A percentile compares a stretch with the other conserved stretches of the same genome.
These are phyloP conservation scores for Coecobrya sp. DNA, from an alignment of 2,888 invertebrate genomes.

Conservation along the genomic window DNA sequence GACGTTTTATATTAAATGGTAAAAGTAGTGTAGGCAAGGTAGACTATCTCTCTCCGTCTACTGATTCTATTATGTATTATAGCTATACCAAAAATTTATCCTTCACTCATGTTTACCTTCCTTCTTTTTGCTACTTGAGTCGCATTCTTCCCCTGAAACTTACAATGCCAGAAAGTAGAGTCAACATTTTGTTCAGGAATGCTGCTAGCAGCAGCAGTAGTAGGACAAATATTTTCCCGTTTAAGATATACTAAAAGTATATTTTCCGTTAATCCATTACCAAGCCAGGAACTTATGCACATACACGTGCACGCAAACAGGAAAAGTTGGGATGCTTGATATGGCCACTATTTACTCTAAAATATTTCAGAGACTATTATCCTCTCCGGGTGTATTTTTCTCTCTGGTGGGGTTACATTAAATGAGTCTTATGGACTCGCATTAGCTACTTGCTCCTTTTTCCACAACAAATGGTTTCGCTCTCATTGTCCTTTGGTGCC, in stretches of 20 bases:
- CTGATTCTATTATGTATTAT: neutral
- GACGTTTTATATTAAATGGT: neutral
- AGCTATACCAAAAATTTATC: neutral
- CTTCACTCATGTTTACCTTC: slow-evolving; percentile 22
- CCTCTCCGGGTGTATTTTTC: neutral
- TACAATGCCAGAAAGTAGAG: slow-evolving; percentile 10
- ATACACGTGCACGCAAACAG: neutral
- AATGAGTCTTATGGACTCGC: slow-evolving; percentile 7
- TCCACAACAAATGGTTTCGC: neutral
- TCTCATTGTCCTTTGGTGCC: neutral
- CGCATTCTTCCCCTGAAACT: slow-evolving; percentile 1
- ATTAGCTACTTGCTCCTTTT: neutral
- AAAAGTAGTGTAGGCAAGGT: neutral
- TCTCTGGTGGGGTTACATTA: neutral
- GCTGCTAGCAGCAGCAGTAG: neutral
- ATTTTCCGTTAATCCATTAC: neutral
- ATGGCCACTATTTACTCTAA: neutral
- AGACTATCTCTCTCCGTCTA: neutral
- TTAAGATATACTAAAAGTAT: neutral
- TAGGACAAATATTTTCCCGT: slow-evolving; percentile 5
- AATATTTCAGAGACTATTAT: neutral
- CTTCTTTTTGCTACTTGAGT: slow-evolving; percentile 16
- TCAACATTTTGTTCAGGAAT: slow-evolving; percentile 6
- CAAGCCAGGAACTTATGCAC: neutral
- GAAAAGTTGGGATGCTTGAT: neutral